Base-by-base conservation (phyloP, 2,888 invertebrate genomes). In the Rapana venosa region DNA sequence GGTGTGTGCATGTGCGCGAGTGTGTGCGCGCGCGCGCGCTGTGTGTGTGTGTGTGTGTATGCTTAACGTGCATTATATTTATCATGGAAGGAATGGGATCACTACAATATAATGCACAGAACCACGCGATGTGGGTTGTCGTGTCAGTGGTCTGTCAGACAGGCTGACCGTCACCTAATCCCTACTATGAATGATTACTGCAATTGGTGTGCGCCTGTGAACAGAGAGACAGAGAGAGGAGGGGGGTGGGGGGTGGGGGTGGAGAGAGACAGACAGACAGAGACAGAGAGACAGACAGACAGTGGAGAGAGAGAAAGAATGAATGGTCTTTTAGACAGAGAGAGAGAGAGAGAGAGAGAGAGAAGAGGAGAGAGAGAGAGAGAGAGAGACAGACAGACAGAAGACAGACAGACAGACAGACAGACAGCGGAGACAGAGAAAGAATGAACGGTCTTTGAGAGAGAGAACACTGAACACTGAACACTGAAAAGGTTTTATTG, bases 171-270 rank as follows among this genome's bases (percentile, higher is more conserved):
- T 22, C 66, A 66, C 66, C 1, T 26, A 2, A 66, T 22, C 66
- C 17, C 13, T 6, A 66, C 17, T 22, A 13, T 26, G 66, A 22
- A 13, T 26, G 66, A 22, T 26, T 66, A 66, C 26, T 66, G 66
- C 26, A 22, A 1, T 66, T 22, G 26, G 26, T 66, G 17, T 66
- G 66, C 1, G 66, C 2, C 20, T 22, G 66, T 22, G 13, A 36
- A 36, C 6, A 84, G 84, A 36, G 35, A 84, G 84, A 84, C 36
- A 84, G 84, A 84, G 84, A 84, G 84, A 84, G 84, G 36, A 36
- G 36, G 84, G 47, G 8, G 47, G 8, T 47, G 47, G 8, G 47
- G 8, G 47, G 8, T 2, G 8, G 47, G 8, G 47, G 8, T 2
- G 8, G 47, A 47, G 47, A 47, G 47, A 47, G 47, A 47, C 47